These are phyloP conservation scores for Acromyrmex charruanus DNA, from an alignment of 1,140 invertebrate genomes.

Conservation along the genomic window DNA sequence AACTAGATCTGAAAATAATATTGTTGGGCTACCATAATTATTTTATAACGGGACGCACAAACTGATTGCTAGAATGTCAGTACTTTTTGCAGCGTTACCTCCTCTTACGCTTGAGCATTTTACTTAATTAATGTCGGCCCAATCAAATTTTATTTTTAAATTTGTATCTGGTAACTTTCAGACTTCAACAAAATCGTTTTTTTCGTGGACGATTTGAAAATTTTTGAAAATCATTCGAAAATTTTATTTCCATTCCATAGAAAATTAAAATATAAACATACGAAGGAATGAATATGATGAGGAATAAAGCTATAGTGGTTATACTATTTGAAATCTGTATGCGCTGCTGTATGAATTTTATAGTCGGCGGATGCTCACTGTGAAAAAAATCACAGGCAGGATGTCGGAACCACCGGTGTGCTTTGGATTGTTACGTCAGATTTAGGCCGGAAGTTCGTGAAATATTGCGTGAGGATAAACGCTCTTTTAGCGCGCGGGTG, in stretches of 20 bases:
- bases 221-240: neutral
- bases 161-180: no score
- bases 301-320: neutral
- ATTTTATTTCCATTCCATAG: conserved; percentile 14
- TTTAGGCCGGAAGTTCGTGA: conserved; percentile 61
- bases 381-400: conserved; percentile 53
- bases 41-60: no score
- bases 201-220: neutral
- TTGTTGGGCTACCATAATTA: no score
- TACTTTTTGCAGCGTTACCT: neutral
- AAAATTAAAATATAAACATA: conserved; percentile 7
- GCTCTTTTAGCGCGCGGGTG: conserved; percentile 43
- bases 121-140: no score
- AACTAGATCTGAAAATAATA: no score
- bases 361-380: conserved; percentile 27
- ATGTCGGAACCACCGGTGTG: conserved; percentile 43
- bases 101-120: no score
- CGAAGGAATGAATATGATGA: conserved; percentile 32
- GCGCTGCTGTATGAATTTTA: conserved; percentile 48
- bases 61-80: conserved; percentile 1
- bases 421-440: conserved; percentile 65
- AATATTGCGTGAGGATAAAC: conserved; percentile 59
- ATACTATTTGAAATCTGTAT: conserved; percentile 1
- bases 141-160: no score
- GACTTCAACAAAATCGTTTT: no score